These are phyloP conservation scores for Gnatocerus cornutus DNA, from an alignment of 2,888 invertebrate species.

Conservation along the genomic window DNA sequence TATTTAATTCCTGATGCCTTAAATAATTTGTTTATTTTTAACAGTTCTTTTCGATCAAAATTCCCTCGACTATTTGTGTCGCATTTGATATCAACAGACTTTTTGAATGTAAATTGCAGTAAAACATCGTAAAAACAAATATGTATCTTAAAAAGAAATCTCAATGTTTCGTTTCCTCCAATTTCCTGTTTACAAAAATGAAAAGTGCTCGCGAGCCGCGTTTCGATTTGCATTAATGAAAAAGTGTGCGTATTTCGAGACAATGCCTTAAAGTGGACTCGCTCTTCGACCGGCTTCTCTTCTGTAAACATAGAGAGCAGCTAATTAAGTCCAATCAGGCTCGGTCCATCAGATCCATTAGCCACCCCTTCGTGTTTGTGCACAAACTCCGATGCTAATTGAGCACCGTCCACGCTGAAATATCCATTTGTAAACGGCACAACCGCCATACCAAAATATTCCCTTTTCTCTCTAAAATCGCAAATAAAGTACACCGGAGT, in stretches of 20 bases:
- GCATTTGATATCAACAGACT: too few species aligned
- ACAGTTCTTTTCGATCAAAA: too few species aligned
- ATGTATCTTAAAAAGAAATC: too few species aligned
- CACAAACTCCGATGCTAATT: conserved; percentile 71
- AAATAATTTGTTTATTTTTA: too few species aligned
- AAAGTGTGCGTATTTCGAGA: conserved; percentile 22
- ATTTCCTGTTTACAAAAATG: too few species aligned
- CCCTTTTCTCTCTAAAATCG: conserved; percentile 42
- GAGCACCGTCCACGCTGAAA: conserved; percentile 66
- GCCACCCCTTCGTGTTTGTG: conserved; percentile 71
- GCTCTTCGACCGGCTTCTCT: conserved; percentile 55
- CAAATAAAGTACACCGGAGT: conserved; percentile 48
- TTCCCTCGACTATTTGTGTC: too few species aligned
- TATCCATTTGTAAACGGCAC: conserved; percentile 66
- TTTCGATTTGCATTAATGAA: too few species aligned
- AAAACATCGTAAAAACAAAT: too few species aligned
- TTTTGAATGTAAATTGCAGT: too few species aligned
- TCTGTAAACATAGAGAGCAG: conserved; percentile 70
- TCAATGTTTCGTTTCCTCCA: too few species aligned
- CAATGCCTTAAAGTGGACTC: conserved; percentile 16
- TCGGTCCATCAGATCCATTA: conserved; percentile 74
- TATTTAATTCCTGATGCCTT: too few species aligned
- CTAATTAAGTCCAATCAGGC: conserved; percentile 77
- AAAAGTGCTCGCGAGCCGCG: too few species aligned
- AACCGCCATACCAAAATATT: conserved; percentile 53